Evolutionary conservation across 1,140 invertebrate species (phyloP).

Genomic region (Eulimnadia texana): DNA sequence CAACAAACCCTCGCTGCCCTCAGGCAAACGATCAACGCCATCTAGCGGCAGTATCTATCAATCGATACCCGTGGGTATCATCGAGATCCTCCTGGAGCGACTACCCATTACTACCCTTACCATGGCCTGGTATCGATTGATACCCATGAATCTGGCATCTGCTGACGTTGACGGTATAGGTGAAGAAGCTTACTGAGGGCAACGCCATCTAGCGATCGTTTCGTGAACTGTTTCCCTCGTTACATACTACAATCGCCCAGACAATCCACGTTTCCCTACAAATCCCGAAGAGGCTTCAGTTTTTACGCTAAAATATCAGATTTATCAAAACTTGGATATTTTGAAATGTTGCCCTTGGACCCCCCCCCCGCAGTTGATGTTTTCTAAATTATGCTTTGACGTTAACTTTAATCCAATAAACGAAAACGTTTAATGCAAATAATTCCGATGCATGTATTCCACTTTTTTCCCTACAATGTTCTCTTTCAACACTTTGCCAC

Average conservation of each 20-base stretch:
- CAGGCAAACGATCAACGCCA: neutral
- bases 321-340: too few relatives aligned
- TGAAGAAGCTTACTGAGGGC: neutral
- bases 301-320: too few relatives aligned
- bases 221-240: neutral
- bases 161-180: neutral
- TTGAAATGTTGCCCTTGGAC: too few relatives aligned
- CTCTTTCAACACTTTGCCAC: neutral
- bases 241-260: too few relatives aligned
- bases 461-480: neutral
- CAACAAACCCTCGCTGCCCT: neutral
- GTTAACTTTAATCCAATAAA: neutral
- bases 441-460: neutral
- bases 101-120: slow-evolving; percentile 59
- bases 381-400: too few relatives aligned
- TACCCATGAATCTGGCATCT: slow-evolving; percentile 49
- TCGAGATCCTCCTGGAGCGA: slow-evolving; percentile 63
- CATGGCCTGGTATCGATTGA: slow-evolving; percentile 77
- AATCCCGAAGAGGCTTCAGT: too few relatives aligned
- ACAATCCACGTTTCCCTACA: too few relatives aligned
- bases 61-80: slow-evolving; percentile 46
- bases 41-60: neutral
- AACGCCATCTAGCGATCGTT: neutral
- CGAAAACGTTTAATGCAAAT: neutral
- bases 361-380: too few relatives aligned